phyloP scores from a whole-genome alignment of 2,113 vertebrate species.

The Pycnonotus jocosus region DNA sequence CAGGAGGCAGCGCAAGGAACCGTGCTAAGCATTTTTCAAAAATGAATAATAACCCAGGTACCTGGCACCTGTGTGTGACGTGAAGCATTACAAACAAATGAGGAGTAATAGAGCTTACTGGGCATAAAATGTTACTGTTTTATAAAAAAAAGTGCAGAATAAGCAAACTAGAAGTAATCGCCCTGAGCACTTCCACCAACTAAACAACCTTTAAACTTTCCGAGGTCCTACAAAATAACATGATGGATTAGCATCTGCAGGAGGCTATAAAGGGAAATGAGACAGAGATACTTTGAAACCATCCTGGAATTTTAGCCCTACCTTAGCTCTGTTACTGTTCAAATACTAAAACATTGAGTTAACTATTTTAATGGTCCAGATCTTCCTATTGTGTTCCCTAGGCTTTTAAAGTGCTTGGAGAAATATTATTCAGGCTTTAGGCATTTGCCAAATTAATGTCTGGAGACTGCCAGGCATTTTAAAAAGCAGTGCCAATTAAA shows the following conservation, averaged over 20 bases:
- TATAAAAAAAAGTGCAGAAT: slow-evolving; percentile 50
- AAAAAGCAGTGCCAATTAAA: neutral
- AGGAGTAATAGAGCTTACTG: slow-evolving; percentile 56
- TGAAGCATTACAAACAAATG: slow-evolving; percentile 60
- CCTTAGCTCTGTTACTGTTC: neutral
- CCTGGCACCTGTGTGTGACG: slow-evolving; percentile 45
- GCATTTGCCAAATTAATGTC: neutral
- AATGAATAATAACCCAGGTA: slow-evolving; percentile 46
- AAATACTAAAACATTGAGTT: neutral
- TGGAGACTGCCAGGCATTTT: neutral
- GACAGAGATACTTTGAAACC: neutral
- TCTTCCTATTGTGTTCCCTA: neutral
- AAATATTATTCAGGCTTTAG: neutral
- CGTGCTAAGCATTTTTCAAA: slow-evolving; percentile 59
- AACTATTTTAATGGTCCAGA: neutral
- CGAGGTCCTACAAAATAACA: slow-evolving; percentile 11
- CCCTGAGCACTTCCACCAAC: slow-evolving; percentile 37
- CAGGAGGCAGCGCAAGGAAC: slow-evolving; percentile 23
- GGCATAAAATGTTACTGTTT: slow-evolving; percentile 55
- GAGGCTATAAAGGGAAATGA: neutral
- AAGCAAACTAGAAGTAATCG: slow-evolving; percentile 54
- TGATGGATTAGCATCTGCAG: slow-evolving; percentile 46
- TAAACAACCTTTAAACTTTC: slow-evolving; percentile 64
- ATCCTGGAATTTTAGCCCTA: neutral
- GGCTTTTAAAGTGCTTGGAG: neutral